Evolutionary conservation across 2,888 invertebrate species (phyloP), one percentile per base, ranked within the genome.

Genomic region (Lasioglossum malachurum): DNA sequence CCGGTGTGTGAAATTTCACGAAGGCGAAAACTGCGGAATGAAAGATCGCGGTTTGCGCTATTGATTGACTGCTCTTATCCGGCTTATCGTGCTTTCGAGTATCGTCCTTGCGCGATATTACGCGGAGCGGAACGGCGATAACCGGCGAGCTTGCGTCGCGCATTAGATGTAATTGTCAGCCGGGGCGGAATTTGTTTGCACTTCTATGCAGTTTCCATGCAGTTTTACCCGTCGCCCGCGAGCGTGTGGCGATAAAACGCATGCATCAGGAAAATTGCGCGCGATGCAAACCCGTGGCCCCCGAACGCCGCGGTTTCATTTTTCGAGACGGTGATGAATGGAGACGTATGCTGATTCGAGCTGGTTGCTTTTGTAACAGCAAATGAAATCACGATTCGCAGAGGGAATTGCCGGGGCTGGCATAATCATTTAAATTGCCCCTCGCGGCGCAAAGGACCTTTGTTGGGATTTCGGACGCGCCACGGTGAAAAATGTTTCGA

Each of bases 1-100:
- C 4, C 41, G 2, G 16, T 76, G 31, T 38, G 27, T 10, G 31
- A 64, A 74, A 78, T 73, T 41, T 23, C 46, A 23, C 19, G 35
- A 19, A 16, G 8, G 4, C 5, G n/a, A 75, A 38, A 7, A 49
- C 31, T 46, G 23, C 31, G 72, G 5, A 27, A 69, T 3, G 46
- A 41, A 75, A 77, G 80, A 86, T 89, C 60, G 31, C 44, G 69
- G 71, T 77, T 75, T 72, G 80, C 53, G 79, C 31, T 84, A 89
- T 89, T 84, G 89, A 89, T 87, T 80, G 67, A 27, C 67, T 46
- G 23, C 41, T 80, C 80, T 89, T 87, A 85, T 89, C 84, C 71
- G 69, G 71, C 72, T 82, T 77, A 69, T 74, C 82, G 80, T 80
- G 67, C 78, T 78, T 77, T 82, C 82, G 7, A 27, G 14, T 74